phyloP scores from a whole-genome alignment of 2,888 invertebrate species.

The Melanchra persicariae region DNA sequence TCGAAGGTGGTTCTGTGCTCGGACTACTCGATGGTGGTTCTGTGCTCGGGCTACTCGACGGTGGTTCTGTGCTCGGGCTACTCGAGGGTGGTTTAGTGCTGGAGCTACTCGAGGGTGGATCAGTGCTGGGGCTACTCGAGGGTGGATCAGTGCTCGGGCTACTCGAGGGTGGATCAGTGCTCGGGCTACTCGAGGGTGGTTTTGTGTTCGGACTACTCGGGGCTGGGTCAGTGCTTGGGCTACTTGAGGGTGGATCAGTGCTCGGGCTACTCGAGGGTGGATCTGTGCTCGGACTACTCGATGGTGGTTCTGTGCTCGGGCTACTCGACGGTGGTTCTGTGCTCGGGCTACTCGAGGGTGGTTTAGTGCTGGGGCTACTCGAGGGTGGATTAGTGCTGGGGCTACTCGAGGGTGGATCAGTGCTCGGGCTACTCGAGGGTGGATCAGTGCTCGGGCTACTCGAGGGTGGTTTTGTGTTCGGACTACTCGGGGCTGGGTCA shows the following conservation, averaged over 20 bases:
- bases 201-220: background rate
- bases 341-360: background rate
- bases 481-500: background rate
- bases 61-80: background rate
- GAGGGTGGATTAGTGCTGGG: background rate
- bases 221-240: background rate
- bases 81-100: background rate
- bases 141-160: background rate
- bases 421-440: background rate
- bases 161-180: background rate
- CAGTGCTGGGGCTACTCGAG: background rate
- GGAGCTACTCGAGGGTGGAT: background rate
- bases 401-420: background rate
- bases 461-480: background rate
- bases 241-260: background rate
- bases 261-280: background rate
- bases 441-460: background rate
- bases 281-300: background rate
- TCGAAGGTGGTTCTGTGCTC: background rate
- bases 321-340: background rate
- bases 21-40: background rate
- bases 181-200: background rate
- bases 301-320: background rate
- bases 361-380: background rate
- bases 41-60: background rate